Evolutionary conservation across 2,797 vertebrate species (phyloP).

Genomic region (Chaenodraco wilsoni): DNA sequence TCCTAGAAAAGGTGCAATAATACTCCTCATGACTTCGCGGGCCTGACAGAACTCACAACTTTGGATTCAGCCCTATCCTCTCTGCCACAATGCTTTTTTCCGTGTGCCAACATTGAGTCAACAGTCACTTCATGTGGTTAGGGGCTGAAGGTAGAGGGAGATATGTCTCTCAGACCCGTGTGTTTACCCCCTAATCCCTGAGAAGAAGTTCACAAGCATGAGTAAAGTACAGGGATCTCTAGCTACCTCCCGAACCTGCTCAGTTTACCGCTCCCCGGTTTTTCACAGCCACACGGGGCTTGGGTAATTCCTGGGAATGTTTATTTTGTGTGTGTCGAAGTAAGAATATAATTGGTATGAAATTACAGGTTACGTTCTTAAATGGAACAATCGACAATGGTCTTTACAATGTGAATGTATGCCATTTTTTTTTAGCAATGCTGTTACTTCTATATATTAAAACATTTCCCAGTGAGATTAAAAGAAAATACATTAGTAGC

Average conservation of each 20-base stretch:
- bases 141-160: conserved; percentile 51
- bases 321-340: conserved; percentile 26
- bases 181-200: conserved; percentile 74
- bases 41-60: conserved; percentile 40
- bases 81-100: conserved; percentile 18
- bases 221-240: conserved; percentile 71
- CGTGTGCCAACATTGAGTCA: conserved; percentile 52
- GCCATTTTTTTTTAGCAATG: background rate
- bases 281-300: conserved; percentile 30
- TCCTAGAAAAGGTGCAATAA: background rate
- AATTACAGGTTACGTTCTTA: conserved; percentile 16
- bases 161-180: conserved; percentile 59
- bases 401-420: background rate
- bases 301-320: conserved; percentile 58
- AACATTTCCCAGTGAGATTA: background rate
- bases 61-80: conserved; percentile 10
- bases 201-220: conserved; percentile 70
- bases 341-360: conserved; percentile 42
- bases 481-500: background rate
- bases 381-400: conserved; percentile 29
- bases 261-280: conserved; percentile 39
- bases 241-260: conserved; percentile 63
- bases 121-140: conserved; percentile 63
- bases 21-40: conserved; percentile 18
- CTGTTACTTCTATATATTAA: background rate